phyloP scores from a whole-genome alignment of 2,113 vertebrate species.

The Petrocephalus zakoni region DNA sequence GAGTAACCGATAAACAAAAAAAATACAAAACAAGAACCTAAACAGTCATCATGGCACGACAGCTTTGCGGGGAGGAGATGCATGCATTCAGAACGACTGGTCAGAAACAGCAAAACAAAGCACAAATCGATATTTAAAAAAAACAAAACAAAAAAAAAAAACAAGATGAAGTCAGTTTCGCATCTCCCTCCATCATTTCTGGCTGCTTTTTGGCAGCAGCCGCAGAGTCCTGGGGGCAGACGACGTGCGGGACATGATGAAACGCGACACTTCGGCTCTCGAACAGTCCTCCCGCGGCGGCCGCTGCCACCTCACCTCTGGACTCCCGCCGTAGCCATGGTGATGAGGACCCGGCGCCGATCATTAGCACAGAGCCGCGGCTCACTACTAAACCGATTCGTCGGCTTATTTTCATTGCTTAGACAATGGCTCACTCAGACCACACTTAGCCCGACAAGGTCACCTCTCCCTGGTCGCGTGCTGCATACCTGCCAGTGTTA shows the following conservation, averaged over 20 bases:
- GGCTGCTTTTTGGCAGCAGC: background rate
- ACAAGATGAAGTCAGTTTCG: background rate
- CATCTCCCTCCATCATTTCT: background rate
- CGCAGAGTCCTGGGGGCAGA: background rate
- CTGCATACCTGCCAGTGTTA: too few species aligned
- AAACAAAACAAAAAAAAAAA: background rate
- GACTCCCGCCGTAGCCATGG: constrained; percentile 15
- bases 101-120: background rate
- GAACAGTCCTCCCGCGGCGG: background rate
- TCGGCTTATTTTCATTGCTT: background rate
- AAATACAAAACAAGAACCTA: background rate
- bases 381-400: background rate
- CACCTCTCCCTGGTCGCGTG: background rate
- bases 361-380: background rate
- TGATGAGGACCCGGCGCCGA: background rate
- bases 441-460: background rate
- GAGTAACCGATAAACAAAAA: background rate
- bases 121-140: background rate
- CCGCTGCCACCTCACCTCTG: constrained; percentile 10
- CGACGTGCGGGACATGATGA: constrained; percentile 3
- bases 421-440: constrained; percentile 1
- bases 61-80: background rate
- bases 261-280: background rate
- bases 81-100: background rate
- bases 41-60: background rate